Conservation (phyloP, 2,113 vertebrate species). For the Oryzias woworae region DNA sequence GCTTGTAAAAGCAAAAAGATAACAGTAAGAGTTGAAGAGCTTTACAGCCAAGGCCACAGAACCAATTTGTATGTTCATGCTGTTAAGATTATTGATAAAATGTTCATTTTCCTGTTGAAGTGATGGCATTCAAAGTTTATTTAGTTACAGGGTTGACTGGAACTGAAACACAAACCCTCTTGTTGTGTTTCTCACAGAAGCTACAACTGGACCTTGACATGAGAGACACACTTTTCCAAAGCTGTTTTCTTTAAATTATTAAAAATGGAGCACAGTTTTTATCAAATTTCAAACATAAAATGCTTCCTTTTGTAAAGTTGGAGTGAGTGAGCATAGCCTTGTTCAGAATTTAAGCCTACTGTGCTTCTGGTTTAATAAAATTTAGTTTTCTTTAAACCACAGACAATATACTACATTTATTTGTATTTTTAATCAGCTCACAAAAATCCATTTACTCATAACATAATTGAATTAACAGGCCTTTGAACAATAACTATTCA, state of each 20-base stretch:
- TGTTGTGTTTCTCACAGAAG: background rate
- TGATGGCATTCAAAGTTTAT: background rate
- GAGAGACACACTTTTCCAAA: constrained; percentile 11
- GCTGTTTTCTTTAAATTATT: constrained; percentile 28
- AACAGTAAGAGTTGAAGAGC: background rate
- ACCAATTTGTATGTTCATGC: background rate
- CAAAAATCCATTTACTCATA: constrained; percentile 22
- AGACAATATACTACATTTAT: constrained; percentile 29
- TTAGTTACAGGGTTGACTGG: background rate
- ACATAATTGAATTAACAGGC: constrained; percentile 47
- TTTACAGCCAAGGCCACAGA: background rate
- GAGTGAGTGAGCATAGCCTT: constrained; percentile 14
- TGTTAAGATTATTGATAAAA: constrained; percentile 1
- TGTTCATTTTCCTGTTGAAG: background rate
- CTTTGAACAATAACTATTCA: constrained; percentile 62
- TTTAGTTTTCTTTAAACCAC: constrained; percentile 29
- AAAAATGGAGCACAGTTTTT: constrained; percentile 11
- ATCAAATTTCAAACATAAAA: constrained; percentile 26
- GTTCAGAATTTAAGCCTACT: constrained; percentile 22
- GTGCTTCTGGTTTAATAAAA: constrained; percentile 2
- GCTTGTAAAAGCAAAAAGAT: background rate
- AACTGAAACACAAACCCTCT: background rate
- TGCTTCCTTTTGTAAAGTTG: constrained; percentile 10
- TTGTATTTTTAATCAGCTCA: constrained; percentile 37
- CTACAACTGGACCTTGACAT: background rate